Base-by-base conservation (phyloP, 2,797 vertebrate species). In the Muscicapa comitata region DNA sequence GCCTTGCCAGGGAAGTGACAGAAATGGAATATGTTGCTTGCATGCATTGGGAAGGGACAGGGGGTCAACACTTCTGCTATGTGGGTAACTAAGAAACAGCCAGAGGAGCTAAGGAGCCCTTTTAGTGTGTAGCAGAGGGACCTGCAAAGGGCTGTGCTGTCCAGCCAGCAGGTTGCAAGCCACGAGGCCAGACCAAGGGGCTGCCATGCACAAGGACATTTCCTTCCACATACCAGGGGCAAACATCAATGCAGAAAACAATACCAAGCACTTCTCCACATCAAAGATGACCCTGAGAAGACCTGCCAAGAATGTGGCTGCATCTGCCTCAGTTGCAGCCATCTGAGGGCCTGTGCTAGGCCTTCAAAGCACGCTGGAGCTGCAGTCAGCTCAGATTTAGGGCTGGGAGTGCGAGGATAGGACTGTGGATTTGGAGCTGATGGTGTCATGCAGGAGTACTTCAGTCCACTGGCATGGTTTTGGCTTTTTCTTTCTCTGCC, bases 231-330 rank as follows among this genome's bases (percentile, higher is more conserved):
- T 90, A 93, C 85, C 85, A 78, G 94, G 94, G 96, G 79, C 91
- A 94, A 93, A 95, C 62, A 28, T 91, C 82, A 93, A 76, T 90
- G 87, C 70, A 94, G 95, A 86, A 97, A 96, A 95, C 95, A 97
- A 96, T 94, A 96, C 94, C 79, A 67, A 94, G 85, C 93, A 61
- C 92, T 95, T 90, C 85, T 94, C 42, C 70, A 96, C 87, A 96
- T 96, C 95, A 97, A 97, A 96, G 95, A 93, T 59, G 95, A 97
- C 95, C 95, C 95, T 93, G 87, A 76, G 91, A 73, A 94, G 94
- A 96, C 96, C 93, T 94, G 96, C 96, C 96, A 97, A 96, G 96
- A 96, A 97, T 97, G 91, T 88, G 82, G 79, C 71, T 93, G 87
- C 95, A 94, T 97, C 89, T 97, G 96, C 94, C 85, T 93, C 67